phyloP scores from a whole-genome alignment of 23 tunicate genomes.

The Oikopleura dioica region DNA sequence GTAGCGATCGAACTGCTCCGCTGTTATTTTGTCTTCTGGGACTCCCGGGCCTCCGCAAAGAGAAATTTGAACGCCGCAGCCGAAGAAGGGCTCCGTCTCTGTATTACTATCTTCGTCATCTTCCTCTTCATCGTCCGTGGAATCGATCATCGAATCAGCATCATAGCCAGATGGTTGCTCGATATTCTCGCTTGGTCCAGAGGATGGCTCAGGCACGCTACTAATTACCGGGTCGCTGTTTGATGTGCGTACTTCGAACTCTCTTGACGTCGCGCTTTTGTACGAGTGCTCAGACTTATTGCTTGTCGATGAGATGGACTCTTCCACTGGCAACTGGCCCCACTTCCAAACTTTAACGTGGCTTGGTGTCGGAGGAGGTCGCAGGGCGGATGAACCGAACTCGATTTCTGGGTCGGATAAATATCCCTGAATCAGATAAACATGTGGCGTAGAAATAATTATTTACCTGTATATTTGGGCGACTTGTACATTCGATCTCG shows the following conservation, averaged over 20 bases:
- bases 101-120: neutral
- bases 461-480: too few relatives aligned
- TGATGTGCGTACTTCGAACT: neutral
- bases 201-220: neutral
- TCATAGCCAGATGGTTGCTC: neutral
- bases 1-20: neutral
- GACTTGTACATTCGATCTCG: too few relatives aligned
- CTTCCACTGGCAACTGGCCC: neutral
- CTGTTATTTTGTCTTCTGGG: neutral
- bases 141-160: too few relatives aligned
- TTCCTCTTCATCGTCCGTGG: neutral
- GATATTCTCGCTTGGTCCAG: neutral
- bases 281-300: too few relatives aligned
- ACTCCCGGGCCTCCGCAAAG: neutral
- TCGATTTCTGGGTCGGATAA: neutral
- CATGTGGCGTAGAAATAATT: too few relatives aligned
- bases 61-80: neutral
- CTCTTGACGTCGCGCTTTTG: neutral
- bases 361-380: too few relatives aligned
- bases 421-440: neutral
- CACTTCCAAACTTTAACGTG: slow-evolving; percentile 13
- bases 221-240: neutral
- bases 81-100: neutral
- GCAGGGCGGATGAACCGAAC: too few relatives aligned
- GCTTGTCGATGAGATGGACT: too few relatives aligned